Base-by-base conservation (phyloP, 1,140 invertebrate species). In the Bemisia tabaci region DNA sequence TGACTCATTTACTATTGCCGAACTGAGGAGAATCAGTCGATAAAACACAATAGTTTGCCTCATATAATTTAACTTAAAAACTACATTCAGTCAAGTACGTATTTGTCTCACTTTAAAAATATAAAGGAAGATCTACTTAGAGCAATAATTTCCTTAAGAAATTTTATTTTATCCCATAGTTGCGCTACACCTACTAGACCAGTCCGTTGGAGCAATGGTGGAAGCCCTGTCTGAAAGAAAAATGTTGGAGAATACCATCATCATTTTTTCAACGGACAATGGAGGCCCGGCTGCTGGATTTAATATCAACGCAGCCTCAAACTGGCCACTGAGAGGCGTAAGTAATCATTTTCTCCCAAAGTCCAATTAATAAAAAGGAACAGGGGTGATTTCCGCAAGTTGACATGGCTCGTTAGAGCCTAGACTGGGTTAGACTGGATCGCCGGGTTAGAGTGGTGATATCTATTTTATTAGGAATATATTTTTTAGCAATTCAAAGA, bases 241-340 rank as follows among this genome's bases (percentile, higher is more conserved):
- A 0, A 85, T 94, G 82, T 75, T 94, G 22, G 71, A 86, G n/a
- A 83, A 94, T 73, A 87, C 85, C n/a, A 83, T 95, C 1, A 86
- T 95, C 22, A 72, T 94, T 5, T 94, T 95, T 76, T 87, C 85
- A 2, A 88, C 88, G 0, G 92, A 95, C 75, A 95, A 95, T 76
- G 92, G 92, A 5, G 92, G 91, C 0, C 83, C 92, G 0, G 89
- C 92, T 0, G 84, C 81, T 12, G 89, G 89, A 1, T 95, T 93
- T 74, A 90, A 95, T 75, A 75, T 83, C 2, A 96, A 95, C 78
- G 85, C 87, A 22, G 93, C 91, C 0, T 94, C 91, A 0, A 97
- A 97, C 79, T 96, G 85, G 81, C 94, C 94, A 5, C 75, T 96
- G 2, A 83, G 88, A 77, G 92, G 92, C 39, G 90, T 92, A 71